These are phyloP conservation scores for Bradynema listronoti DNA, from an alignment of 1,140 invertebrate genomes.

Conservation along the genomic window DNA sequence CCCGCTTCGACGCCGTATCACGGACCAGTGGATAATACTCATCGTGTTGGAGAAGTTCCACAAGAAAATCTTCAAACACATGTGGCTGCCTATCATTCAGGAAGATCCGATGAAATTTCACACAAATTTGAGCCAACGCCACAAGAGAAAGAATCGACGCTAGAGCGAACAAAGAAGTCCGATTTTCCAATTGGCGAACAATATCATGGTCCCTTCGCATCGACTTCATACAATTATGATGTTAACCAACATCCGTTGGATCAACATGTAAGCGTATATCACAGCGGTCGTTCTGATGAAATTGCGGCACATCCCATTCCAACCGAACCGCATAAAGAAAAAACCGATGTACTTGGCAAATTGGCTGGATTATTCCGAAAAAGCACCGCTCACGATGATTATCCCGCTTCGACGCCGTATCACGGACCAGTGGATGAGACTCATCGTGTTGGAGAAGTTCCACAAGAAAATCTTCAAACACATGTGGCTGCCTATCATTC, in stretches of 20 bases:
- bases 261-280: slow-evolving; percentile 13
- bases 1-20: slow-evolving; percentile 1
- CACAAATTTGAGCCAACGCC: too few relatives aligned
- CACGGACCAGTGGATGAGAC: slow-evolving; percentile 9
- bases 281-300: slow-evolving; percentile 16
- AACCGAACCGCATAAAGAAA: slow-evolving; percentile 3
- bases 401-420: slow-evolving; percentile 3
- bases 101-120: slow-evolving; percentile 34
- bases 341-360: background rate
- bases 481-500: slow-evolving; percentile 17
- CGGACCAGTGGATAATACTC: slow-evolving; percentile 9
- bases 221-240: too few relatives aligned
- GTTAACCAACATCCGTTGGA: background rate
- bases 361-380: slow-evolving; percentile 8
- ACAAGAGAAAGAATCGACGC: too few relatives aligned
- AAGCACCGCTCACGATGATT: slow-evolving; percentile 24
- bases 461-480: slow-evolving; percentile 5
- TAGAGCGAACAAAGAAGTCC: too few relatives aligned
- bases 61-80: slow-evolving; percentile 9
- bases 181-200: too few relatives aligned
- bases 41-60: slow-evolving; percentile 2
- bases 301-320: background rate
- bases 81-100: slow-evolving; percentile 17
- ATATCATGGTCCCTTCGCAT: too few relatives aligned
- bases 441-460: slow-evolving; percentile 2